Percentiles rank a stretch among this genome's conserved stretches.
Conservation (phyloP, 2,113 vertebrate genomes). For the Picathartes gymnocephalus region DNA sequence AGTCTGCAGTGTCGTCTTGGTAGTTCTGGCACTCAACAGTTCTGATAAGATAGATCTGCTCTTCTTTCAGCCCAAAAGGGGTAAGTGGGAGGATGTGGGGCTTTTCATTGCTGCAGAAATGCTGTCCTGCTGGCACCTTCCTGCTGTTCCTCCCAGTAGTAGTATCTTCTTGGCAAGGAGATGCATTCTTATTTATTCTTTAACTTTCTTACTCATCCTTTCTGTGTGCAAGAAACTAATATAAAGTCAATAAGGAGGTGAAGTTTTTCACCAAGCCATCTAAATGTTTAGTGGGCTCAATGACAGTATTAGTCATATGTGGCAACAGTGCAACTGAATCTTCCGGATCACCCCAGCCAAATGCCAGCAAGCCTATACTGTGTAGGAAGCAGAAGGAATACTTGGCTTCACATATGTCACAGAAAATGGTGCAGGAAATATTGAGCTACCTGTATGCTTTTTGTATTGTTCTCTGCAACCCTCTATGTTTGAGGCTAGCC, state of each 20-base stretch:
- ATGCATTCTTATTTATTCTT: background rate
- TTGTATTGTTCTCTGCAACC: background rate
- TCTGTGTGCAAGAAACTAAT: background rate
- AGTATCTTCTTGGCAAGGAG: constrained; percentile 12
- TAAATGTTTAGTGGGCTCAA: background rate
- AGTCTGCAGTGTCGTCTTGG: background rate
- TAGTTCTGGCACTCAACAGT: background rate
- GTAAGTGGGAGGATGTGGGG: background rate
- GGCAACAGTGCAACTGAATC: background rate
- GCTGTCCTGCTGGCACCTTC: background rate
- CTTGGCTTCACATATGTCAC: background rate
- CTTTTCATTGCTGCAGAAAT: background rate
- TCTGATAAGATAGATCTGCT: background rate
- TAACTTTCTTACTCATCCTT: background rate
- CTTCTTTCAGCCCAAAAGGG: background rate
- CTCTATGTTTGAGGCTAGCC: background rate
- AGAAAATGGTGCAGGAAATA: background rate
- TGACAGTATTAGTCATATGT: background rate
- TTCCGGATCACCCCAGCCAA: background rate
- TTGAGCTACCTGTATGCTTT: background rate
- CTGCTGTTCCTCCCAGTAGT: background rate
- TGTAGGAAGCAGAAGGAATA: background rate
- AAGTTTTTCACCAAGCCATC: background rate
- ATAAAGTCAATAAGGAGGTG: background rate
- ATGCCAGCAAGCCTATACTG: background rate